Percentiles rank a stretch among this genome's conserved stretches.
phyloP scores from a whole-genome alignment of 2,888 invertebrate genomes.

The Pardosa pseudoannulata region DNA sequence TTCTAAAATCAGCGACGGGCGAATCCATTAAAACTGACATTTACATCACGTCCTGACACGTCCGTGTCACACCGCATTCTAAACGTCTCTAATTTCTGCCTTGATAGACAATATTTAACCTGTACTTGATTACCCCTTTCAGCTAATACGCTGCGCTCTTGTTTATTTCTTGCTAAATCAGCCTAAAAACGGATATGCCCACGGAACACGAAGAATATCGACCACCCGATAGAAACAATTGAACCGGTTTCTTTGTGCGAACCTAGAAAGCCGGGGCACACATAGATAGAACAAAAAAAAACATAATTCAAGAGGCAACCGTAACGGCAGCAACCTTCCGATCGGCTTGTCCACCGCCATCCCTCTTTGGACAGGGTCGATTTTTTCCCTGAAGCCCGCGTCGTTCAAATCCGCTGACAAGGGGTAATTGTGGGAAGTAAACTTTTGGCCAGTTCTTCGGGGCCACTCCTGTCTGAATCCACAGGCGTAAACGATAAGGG shows the following conservation, averaged over 20 bases:
- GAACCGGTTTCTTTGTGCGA: neutral
- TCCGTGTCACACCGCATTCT: too few species aligned
- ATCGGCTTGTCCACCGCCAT: neutral
- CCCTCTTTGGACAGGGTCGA: neutral
- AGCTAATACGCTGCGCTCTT: neutral
- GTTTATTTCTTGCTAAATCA: neutral
- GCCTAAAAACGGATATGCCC: neutral
- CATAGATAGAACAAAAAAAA: too few species aligned
- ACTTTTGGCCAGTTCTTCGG: constrained; percentile 23
- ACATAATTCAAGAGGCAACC: neutral
- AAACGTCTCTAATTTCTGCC: too few species aligned
- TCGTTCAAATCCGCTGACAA: constrained; percentile 58
- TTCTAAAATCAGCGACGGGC: too few species aligned
- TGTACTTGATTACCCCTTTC: too few species aligned
- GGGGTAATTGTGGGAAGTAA: constrained; percentile 65
- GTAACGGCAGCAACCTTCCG: neutral
- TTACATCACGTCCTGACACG: too few species aligned
- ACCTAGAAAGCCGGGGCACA: neutral
- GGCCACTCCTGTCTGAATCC: constrained; percentile 49
- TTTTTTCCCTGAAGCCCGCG: constrained; percentile 15
- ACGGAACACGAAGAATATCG: neutral
- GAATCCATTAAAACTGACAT: too few species aligned
- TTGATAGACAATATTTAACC: too few species aligned
- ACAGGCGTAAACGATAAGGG: constrained; percentile 8
- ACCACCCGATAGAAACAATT: neutral